Evolutionary conservation across 2,113 vertebrate species (phyloP).

Genomic region (Beaufortia kweichowensis): DNA sequence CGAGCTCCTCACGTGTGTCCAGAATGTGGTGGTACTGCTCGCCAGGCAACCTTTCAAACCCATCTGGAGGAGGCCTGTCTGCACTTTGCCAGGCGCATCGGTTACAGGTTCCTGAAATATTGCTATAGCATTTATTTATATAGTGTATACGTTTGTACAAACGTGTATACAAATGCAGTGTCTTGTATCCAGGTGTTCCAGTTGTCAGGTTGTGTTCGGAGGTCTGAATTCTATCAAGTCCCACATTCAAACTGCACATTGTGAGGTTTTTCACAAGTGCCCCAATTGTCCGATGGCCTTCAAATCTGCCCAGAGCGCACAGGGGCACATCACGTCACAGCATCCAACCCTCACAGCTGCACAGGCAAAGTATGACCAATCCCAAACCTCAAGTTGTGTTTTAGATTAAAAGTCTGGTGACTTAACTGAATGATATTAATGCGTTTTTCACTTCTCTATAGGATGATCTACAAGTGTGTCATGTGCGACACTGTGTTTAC

Average conservation of each 20-base stretch:
- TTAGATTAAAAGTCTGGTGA: too few relatives aligned
- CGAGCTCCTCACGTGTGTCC: conserved; percentile 87
- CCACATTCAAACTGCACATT: conserved; percentile 94
- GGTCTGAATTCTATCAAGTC: conserved; percentile 93
- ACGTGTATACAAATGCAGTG: too few relatives aligned
- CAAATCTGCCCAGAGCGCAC: conserved; percentile 89
- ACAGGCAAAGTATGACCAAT: conserved; percentile 81
- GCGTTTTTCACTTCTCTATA: conserved; percentile 50
- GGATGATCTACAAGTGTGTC: conserved; percentile 94
- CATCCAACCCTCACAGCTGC: conserved; percentile 80
- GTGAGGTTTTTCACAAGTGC: conserved; percentile 96
- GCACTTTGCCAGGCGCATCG: conserved; percentile 90
- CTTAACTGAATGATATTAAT: too few relatives aligned
- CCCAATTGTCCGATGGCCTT: conserved; percentile 97
- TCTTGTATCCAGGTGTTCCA: conserved; percentile 82
- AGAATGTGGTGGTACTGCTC: conserved; percentile 85
- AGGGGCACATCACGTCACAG: conserved; percentile 86
- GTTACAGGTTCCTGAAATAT: conserved; percentile 81
- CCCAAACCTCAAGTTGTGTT: not conserved
- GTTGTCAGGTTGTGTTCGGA: conserved; percentile 93
- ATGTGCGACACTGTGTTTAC: conserved; percentile 98
- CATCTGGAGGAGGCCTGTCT: conserved; percentile 88
- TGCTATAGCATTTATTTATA: too few relatives aligned
- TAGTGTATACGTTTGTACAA: too few relatives aligned
- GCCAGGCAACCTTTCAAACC: conserved; percentile 79